Conservation (phyloP, 2,888 invertebrate genomes). For the Nesidiocoris tenuis region DNA sequence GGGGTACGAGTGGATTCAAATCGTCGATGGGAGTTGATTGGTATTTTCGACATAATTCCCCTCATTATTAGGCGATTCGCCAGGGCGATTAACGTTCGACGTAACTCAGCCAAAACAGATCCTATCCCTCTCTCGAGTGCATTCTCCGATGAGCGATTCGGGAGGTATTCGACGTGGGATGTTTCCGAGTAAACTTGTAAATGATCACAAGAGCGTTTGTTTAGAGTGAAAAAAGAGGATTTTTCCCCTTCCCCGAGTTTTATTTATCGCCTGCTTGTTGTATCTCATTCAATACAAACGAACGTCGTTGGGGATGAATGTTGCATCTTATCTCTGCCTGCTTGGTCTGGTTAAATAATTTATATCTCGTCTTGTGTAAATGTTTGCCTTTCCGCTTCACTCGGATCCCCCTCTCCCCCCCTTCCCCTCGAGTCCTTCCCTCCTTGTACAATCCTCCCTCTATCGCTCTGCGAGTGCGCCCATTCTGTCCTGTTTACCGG, state of each 20-base stretch:
- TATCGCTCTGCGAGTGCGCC: background rate
- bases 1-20: no score
- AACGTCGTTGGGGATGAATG: background rate
- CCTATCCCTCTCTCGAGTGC: no score
- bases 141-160: no score
- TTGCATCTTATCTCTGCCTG: conserved; percentile 30
- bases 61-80: no score
- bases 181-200: background rate
- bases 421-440: background rate
- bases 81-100: no score
- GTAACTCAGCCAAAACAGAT: no score
- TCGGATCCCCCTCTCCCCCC: background rate
- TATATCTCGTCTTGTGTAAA: conserved; percentile 39
- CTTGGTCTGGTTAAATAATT: conserved; percentile 43
- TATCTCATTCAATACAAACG: background rate
- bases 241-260: background rate
- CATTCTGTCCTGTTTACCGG: background rate
- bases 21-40: no score
- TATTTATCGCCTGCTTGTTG: background rate
- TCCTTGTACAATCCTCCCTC: background rate
- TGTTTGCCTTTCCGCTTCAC: conserved; percentile 33
- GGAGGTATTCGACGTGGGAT: no score
- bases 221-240: background rate
- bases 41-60: no score
- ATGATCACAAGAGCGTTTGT: background rate